phyloP scores from a whole-genome alignment of 1,140 invertebrate species.

The Drosophila takahashii region DNA sequence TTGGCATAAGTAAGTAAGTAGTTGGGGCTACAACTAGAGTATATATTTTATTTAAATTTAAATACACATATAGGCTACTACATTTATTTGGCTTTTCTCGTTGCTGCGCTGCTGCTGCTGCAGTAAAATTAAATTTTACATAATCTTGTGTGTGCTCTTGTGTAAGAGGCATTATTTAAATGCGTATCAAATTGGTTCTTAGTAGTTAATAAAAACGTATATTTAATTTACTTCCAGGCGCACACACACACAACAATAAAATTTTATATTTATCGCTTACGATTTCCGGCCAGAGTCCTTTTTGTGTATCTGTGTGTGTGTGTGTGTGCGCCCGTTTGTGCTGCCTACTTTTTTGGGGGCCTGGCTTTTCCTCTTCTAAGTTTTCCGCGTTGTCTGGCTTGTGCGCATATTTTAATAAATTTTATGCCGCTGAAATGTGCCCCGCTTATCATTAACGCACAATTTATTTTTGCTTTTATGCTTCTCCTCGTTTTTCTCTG shows the following conservation, averaged over 20 bases:
- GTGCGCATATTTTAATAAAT: constrained; percentile 82
- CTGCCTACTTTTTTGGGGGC: constrained; percentile 51
- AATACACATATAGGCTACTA: constrained; percentile 60
- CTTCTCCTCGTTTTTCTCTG: not conserved
- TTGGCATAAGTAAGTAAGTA: constrained; percentile 81
- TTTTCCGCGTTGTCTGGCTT: constrained; percentile 47
- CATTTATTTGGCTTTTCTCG: constrained; percentile 77
- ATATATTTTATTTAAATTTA: constrained; percentile 70
- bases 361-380: constrained; percentile 19
- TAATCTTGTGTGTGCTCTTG: constrained; percentile 52
- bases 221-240: constrained; percentile 77
- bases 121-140: constrained; percentile 80
- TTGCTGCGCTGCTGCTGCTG: constrained; percentile 22
- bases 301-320: not conserved
- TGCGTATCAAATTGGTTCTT: constrained; percentile 83
- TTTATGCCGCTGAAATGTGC: constrained; percentile 81
- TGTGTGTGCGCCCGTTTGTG: constrained; percentile 44
- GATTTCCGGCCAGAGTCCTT: constrained; percentile 65
- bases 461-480: constrained; percentile 83
- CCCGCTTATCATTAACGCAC: constrained; percentile 82
- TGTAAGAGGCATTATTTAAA: constrained; percentile 73
- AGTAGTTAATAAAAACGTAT: constrained; percentile 84
- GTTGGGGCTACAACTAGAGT: constrained; percentile 53
- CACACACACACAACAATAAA: constrained; percentile 72
- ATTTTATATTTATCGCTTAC: constrained; percentile 83